These are phyloP conservation scores for Metopia argyrocephala DNA, from an alignment of 2,888 invertebrate species.

Conservation along the genomic window DNA sequence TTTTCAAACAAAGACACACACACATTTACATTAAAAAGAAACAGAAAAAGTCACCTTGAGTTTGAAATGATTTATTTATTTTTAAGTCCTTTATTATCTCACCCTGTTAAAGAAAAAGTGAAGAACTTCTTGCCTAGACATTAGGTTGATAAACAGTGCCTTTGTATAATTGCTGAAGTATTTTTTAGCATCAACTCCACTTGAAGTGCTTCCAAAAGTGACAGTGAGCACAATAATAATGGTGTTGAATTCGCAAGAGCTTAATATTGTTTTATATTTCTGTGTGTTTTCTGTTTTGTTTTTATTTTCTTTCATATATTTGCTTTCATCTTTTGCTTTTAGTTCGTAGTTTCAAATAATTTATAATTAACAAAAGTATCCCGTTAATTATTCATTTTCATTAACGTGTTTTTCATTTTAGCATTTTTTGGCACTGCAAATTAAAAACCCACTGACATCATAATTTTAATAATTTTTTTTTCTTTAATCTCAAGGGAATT, in stretches of 20 bases:
- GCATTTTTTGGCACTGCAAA: not conserved
- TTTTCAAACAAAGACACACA: not conserved
- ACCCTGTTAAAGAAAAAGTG: constrained; percentile 33
- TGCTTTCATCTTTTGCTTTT: not conserved
- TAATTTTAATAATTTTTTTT: not conserved
- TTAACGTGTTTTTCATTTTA: constrained; percentile 28
- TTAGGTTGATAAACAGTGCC: not conserved
- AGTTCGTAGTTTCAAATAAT: not conserved
- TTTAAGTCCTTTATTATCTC: constrained; percentile 45
- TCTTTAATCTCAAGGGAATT: not conserved
- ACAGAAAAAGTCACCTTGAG: constrained; percentile 54
- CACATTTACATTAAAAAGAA: too few species aligned
- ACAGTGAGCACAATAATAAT: not conserved
- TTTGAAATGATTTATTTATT: constrained; percentile 55
- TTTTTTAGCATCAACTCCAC: not conserved
- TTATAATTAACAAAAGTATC: constrained; percentile 29
- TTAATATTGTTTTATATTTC: not conserved
- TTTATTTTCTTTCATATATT: constrained; percentile 9
- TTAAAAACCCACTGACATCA: constrained; percentile 18
- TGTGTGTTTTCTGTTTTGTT: not conserved
- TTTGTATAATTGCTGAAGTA: not conserved
- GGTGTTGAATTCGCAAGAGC: not conserved
- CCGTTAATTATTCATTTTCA: constrained; percentile 49
- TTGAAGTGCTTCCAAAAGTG: not conserved
- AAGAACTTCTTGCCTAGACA: constrained; percentile 16